Evolutionary conservation across 2,888 invertebrate species (phyloP), one percentile per base, ranked within the genome.

Genomic region (Drosophila mercatorum): DNA sequence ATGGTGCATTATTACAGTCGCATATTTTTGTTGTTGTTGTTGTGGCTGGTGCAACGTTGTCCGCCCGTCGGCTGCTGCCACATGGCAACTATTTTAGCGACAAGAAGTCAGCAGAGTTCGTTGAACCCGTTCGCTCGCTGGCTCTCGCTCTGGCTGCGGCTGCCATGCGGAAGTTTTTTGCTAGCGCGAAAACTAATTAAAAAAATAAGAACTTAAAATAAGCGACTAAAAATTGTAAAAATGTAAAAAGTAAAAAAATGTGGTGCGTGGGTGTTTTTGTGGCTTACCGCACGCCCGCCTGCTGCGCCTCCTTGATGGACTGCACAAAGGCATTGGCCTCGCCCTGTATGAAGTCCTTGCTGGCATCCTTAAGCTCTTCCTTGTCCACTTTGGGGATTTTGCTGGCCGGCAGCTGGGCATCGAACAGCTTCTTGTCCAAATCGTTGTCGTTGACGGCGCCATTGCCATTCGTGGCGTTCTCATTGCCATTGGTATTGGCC

Each of bases 311-410:
- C 77, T 88, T 89, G 51, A 85, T 88, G 14, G 91, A 85, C 68
- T 91, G 75, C 52, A 82, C 84, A 41, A 90, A 87, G 72, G 88
- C 80, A 40, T 83, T 80, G 28, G 85, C 74, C 58, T 93, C 93
- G 61, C 88, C 88, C 57, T 84, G 88, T 43, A 93, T 86, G 60
- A 93, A 93, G 36, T 91, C 91, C 47, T 79, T 82, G 56, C 91
- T 93, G 63, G 92, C 92, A 78, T 91, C 90, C 83, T 92, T 92
- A 5, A 91, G 55, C 73, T 91, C 89, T 56, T 86, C 71, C 47
- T 72, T 89, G 26, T 80, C 70, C 6, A 75, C 57, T 17, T 91
- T 90, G 10, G 88, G 83, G 49, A 88, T 83, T 72, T 91, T 91
- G 60, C 80, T 75, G 3, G 80, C 66, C 4, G 84, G 77, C 58